Evolutionary conservation across 2,797 vertebrate genomes (phyloP).

Genomic region (Micrastur ruficollis): DNA sequence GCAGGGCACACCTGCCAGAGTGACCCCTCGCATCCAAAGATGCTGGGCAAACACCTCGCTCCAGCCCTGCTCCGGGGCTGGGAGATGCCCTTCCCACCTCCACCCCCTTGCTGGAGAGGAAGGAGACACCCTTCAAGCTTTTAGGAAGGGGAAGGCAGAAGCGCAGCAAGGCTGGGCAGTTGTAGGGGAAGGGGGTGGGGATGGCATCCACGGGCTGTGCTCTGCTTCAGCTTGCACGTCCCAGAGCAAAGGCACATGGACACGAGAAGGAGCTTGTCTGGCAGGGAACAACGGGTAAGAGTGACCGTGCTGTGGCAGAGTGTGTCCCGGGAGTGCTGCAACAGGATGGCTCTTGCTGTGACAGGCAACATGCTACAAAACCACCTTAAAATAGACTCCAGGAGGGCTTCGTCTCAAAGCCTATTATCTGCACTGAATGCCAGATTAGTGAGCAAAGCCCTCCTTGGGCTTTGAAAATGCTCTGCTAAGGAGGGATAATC

Average conservation of each 20-base stretch:
- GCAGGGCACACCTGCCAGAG: neutral
- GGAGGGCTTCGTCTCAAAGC: slow-evolving; percentile 40
- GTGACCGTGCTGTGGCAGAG: neutral
- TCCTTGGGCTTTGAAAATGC: slow-evolving; percentile 41
- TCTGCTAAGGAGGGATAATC: slow-evolving; percentile 60
- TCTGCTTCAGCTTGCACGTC: neutral
- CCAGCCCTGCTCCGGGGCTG: neutral
- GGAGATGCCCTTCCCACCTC: neutral
- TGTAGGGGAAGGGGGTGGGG: neutral
- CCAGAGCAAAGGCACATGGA: neutral
- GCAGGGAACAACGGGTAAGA: neutral
- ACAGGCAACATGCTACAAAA: neutral
- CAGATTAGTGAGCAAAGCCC: slow-evolving; percentile 55
- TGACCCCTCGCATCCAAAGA: neutral
- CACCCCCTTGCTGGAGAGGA: neutral
- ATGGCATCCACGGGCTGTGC: no score
- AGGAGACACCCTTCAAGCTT: neutral
- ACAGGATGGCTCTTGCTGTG: neutral
- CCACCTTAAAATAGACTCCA: slow-evolving; percentile 55
- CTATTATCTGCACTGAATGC: slow-evolving; percentile 56
- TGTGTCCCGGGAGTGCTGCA: neutral
- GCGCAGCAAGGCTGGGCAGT: neutral
- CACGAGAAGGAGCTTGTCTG: neutral
- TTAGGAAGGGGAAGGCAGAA: neutral
- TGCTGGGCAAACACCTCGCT: neutral